Conservation (phyloP, 2,888 invertebrate species). For the Hypena proboscidalis region DNA sequence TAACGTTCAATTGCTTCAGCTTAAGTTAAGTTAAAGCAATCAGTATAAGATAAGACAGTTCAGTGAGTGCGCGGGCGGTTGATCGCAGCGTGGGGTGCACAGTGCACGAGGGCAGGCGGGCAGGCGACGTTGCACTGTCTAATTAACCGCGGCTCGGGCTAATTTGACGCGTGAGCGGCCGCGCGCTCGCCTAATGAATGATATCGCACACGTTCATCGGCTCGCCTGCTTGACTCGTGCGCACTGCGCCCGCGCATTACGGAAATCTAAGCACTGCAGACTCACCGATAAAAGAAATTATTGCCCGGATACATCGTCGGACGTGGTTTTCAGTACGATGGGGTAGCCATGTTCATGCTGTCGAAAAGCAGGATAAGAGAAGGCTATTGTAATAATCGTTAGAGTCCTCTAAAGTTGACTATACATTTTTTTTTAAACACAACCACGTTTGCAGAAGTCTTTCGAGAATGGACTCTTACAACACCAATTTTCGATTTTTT, state of each 20-base stretch:
- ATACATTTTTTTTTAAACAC: no score
- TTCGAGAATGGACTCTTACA: no score
- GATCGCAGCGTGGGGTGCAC: slow-evolving; percentile 37
- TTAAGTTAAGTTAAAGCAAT: slow-evolving; percentile 2
- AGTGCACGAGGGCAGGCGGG: slow-evolving; percentile 42
- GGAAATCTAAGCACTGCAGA: slow-evolving; percentile 61
- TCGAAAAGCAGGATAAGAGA: no score
- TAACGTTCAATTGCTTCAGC: no score
- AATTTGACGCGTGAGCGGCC: slow-evolving; percentile 80
- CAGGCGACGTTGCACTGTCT: slow-evolving; percentile 61
- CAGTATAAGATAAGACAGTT: slow-evolving; percentile 8
- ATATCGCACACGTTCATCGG: slow-evolving; percentile 84
- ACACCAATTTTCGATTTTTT: no score
- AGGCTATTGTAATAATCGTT: no score
- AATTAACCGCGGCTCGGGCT: slow-evolving; percentile 78
- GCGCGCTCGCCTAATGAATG: slow-evolving; percentile 79
- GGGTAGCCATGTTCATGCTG: no score
- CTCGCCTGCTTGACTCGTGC: slow-evolving; percentile 65
- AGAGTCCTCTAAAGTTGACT: no score
- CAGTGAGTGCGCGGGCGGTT: slow-evolving; percentile 8
- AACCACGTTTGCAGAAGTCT: no score
- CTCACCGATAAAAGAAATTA: slow-evolving; percentile 65
- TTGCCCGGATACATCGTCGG: slow-evolving; percentile 36
- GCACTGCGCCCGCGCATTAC: slow-evolving; percentile 57
- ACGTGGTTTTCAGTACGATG: slow-evolving; percentile 16